Evolutionary conservation across 1,140 invertebrate species (phyloP).

Genomic region (Tenebrio molitor): DNA sequence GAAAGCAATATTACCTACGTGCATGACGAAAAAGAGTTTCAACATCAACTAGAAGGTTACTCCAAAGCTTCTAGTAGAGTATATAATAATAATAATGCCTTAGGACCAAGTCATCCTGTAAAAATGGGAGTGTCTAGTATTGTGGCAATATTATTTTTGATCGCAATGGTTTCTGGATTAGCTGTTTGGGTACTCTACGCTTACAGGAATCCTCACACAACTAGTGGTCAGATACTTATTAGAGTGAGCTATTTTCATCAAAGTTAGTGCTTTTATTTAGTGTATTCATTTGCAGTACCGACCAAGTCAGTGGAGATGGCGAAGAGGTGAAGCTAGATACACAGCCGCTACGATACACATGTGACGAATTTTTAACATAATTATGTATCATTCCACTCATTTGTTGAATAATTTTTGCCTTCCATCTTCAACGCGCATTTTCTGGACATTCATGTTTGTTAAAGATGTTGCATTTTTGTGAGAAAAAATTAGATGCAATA

Average conservation of each 20-base stretch:
- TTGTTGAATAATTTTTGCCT: neutral
- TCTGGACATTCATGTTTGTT: slow-evolving; percentile 9
- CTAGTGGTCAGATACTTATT: slow-evolving; percentile 96
- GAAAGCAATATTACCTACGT: slow-evolving; percentile 8
- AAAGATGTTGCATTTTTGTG: slow-evolving; percentile 10
- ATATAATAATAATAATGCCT: neutral
- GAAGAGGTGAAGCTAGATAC: slow-evolving; percentile 89
- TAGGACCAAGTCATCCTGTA: slow-evolving; percentile 50
- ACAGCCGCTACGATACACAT: slow-evolving; percentile 95
- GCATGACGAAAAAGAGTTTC: slow-evolving; percentile 34
- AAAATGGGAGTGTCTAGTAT: slow-evolving; percentile 73
- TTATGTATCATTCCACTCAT: slow-evolving; percentile 1
- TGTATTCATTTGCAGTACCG: slow-evolving; percentile 82
- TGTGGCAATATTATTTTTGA: slow-evolving; percentile 76
- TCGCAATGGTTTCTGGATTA: slow-evolving; percentile 73
- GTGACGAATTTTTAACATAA: slow-evolving; percentile 66
- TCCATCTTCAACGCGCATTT: slow-evolving; percentile 1
- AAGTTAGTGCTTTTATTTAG: slow-evolving; percentile 62
- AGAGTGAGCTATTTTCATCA: slow-evolving; percentile 78
- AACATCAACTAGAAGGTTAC: neutral
- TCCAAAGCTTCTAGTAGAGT: neutral
- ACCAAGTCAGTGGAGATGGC: slow-evolving; percentile 93
- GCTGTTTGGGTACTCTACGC: slow-evolving; percentile 91
- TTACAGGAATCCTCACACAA: slow-evolving; percentile 94
- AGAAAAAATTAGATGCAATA: slow-evolving; percentile 19